Base-by-base conservation (phyloP, 2,113 vertebrate species). In the Dendrocopos noguchii region DNA sequence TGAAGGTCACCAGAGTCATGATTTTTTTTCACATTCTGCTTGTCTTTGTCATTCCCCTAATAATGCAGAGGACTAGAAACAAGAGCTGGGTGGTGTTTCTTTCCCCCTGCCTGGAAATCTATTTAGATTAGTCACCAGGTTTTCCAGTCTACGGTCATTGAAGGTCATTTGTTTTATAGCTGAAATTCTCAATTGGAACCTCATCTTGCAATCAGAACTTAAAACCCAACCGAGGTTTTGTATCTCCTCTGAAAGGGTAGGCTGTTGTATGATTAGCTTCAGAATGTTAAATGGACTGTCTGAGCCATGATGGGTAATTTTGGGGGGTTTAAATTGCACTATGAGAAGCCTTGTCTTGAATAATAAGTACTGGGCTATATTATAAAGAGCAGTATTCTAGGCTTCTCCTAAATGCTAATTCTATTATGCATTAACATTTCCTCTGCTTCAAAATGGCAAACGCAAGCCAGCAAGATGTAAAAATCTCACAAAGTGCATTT, bases 181-280 rank as follows among this genome's bases (percentile, higher is more conserved):
- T 96, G 95, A 97, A 97, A 97, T 96, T 91, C 95, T 97, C 96
- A 93, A 89, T 80, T 97, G 96, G 93, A 97, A 94, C 80, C 87
- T 96, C 97, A 95, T 97, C 94, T 96, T 95, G 94, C 96, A 96
- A 96, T 97, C 93, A 97, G 91, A 93, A 97, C 96, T 96, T 97
- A 96, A 97, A 97, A 84, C 90, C 82, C 74, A 95, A 94, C 94
- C 24, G 44, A 96, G 94, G 93, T 94, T 96, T 96, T 93, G 93
- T 94, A 87, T 96, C 87, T 96, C 87, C 93, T 93, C 73, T 97
- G 95, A 97, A 97, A 97, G 77, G 59, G 77, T 88, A 97, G 82
- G 95, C 96, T 96, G 96, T 97, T 97, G 97, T 97, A 96, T 93
- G 94, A 97, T 97, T 96, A 97, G 94, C 89, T 97, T 97, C 91